phyloP scores from a whole-genome alignment of 2,113 vertebrate species.

The Pantherophis guttatus region DNA sequence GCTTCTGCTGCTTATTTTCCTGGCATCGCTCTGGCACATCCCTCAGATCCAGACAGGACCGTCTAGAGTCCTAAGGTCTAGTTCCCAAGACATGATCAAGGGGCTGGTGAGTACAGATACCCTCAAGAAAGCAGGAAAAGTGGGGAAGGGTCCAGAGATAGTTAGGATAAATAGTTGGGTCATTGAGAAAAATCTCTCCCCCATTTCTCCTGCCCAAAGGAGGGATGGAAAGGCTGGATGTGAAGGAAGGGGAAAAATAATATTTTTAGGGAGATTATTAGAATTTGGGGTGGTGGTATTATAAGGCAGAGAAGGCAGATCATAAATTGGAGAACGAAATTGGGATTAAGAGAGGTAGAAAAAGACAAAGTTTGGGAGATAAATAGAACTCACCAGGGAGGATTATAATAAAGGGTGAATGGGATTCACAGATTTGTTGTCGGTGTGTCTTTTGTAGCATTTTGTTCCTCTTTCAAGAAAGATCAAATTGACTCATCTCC shows the following conservation, averaged over 20 bases:
- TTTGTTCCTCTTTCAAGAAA: background rate
- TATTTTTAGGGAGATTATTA: background rate
- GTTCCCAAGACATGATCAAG: slow-evolving; percentile 49
- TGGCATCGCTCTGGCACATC: background rate
- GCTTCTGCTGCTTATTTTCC: background rate
- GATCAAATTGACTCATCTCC: background rate
- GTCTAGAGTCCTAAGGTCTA: background rate
- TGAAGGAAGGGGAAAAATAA: background rate
- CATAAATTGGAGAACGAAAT: too few relatives aligned
- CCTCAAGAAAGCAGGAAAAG: background rate
- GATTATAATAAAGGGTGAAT: background rate
- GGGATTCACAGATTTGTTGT: background rate
- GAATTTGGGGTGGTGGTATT: background rate
- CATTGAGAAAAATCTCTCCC: background rate
- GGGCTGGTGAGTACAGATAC: slow-evolving; percentile 55
- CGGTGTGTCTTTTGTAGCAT: background rate
- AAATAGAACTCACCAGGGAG: background rate
- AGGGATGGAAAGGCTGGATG: background rate
- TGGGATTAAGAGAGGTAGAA: background rate
- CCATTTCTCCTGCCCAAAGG: background rate
- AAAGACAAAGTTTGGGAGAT: background rate
- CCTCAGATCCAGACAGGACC: background rate
- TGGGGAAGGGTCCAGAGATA: too few relatives aligned
- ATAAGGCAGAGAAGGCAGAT: background rate
- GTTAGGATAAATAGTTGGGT: background rate